Conservation (phyloP, 2,113 vertebrate genomes). For the Helogale parvula region DNA sequence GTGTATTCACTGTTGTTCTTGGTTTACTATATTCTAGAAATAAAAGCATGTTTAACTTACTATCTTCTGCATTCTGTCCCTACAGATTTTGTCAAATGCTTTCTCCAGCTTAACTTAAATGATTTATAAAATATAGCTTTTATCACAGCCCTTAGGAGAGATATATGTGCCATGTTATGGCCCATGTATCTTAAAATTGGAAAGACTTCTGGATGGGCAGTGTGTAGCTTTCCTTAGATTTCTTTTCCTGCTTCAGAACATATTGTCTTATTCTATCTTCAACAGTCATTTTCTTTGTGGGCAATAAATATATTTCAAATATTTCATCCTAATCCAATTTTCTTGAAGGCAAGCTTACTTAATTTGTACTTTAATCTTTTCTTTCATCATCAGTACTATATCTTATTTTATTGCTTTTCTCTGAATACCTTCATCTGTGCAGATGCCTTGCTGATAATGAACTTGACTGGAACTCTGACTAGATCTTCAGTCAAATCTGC, state of each 20-base stretch:
- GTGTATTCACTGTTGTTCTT: neutral
- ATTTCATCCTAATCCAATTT: constrained; percentile 50
- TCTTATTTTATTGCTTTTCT: constrained; percentile 60
- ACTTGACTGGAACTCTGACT: constrained; percentile 47
- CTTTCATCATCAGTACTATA: neutral
- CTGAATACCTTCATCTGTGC: constrained; percentile 22
- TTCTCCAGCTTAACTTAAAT: constrained; percentile 64
- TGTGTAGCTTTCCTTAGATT: constrained; percentile 10
- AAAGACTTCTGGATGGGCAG: constrained; percentile 47
- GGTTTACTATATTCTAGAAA: constrained; percentile 52
- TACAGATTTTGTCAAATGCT: constrained; percentile 53
- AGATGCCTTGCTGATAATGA: constrained; percentile 3
- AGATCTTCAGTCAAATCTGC: constrained; percentile 22
- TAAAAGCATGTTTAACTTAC: constrained; percentile 24
- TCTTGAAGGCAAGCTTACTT: constrained; percentile 63
- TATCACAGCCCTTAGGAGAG: constrained; percentile 52
- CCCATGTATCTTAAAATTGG: constrained; percentile 65
- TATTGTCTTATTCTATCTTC: constrained; percentile 44
- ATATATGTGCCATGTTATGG: constrained; percentile 50
- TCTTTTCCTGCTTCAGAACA: constrained; percentile 45
- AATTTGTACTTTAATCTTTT: constrained; percentile 52
- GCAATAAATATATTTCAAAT: constrained; percentile 55
- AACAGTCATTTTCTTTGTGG: constrained; percentile 52
- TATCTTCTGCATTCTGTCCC: constrained; percentile 6
- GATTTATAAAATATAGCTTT: constrained; percentile 64